A percentile compares a stretch with the other conserved stretches of the same genome.
phyloP scores from a whole-genome alignment of 35 echinoderm and acorn worm genomes.

The Chiridota heheva region DNA sequence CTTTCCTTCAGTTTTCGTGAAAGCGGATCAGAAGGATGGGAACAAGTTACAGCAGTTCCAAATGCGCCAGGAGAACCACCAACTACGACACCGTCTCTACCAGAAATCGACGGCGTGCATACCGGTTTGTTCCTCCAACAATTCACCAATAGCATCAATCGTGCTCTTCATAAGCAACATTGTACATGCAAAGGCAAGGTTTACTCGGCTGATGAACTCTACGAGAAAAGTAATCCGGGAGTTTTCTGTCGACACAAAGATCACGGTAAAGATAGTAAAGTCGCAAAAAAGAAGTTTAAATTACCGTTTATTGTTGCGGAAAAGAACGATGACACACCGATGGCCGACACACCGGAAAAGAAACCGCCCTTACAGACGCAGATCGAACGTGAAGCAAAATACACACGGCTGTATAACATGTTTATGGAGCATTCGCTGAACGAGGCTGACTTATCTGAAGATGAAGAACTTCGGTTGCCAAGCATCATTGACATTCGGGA shows the following conservation, averaged over 20 bases:
- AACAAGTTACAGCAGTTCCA: background rate
- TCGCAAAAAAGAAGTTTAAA: background rate
- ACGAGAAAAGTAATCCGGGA: conserved; percentile 69
- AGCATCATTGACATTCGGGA: conserved; percentile 89
- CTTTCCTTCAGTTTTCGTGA: too few species aligned
- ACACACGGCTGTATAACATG: background rate
- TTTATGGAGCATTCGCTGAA: conserved; percentile 4
- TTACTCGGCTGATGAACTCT: conserved; percentile 71
- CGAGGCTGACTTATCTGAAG: background rate
- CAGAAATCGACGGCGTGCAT: conserved; percentile 43
- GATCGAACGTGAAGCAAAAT: conserved; percentile 19
- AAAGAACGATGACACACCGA: background rate
- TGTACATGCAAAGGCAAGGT: conserved; percentile 66
- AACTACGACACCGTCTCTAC: conserved; percentile 7
- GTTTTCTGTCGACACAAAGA: conserved; percentile 42
- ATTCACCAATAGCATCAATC: conserved; percentile 89
- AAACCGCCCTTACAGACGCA: conserved; percentile 17
- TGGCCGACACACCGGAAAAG: background rate
- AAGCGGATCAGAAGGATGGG: background rate
- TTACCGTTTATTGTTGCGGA: background rate
- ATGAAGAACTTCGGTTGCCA: conserved; percentile 69
- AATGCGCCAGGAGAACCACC: conserved; percentile 27
- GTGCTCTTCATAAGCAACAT: conserved; percentile 79
- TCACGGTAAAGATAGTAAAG: background rate
- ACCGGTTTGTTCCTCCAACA: conserved; percentile 82